Evolutionary conservation across 1,140 invertebrate genomes (phyloP).

Genomic region (Papilio machaon): DNA sequence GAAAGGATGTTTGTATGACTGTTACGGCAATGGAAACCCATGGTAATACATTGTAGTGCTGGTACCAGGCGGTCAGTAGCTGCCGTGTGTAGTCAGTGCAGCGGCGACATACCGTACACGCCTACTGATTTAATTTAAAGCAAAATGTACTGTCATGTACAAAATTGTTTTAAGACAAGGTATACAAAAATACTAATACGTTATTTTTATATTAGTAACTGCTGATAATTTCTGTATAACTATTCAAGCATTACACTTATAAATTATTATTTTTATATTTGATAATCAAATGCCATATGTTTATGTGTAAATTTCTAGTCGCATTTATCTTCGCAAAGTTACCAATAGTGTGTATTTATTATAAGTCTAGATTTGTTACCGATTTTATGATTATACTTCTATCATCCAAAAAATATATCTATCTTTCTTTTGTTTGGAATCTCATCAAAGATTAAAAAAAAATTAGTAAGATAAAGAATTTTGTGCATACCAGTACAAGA

Average conservation of each 20-base stretch:
- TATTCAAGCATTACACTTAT: too few relatives aligned
- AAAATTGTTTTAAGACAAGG: constrained; percentile 26
- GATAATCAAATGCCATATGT: background rate
- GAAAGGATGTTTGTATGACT: background rate
- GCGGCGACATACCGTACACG: constrained; percentile 56
- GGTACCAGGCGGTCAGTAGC: constrained; percentile 43
- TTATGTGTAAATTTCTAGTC: background rate
- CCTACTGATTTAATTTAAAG: constrained; percentile 78
- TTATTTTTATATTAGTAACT: too few relatives aligned
- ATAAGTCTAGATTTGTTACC: background rate
- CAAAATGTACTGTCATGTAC: constrained; percentile 47
- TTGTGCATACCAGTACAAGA: constrained; percentile 48
- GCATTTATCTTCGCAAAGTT: background rate
- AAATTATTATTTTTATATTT: background rate
- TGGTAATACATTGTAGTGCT: constrained; percentile 5
- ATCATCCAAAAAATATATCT: too few relatives aligned
- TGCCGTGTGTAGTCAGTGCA: constrained; percentile 46
- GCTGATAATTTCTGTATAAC: too few relatives aligned
- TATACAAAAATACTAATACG: background rate
- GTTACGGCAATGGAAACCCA: background rate
- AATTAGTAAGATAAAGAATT: constrained; percentile 39
- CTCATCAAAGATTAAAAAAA: background rate
- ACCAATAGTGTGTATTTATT: background rate
- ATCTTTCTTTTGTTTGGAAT: background rate
- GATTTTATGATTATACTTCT: background rate